Percentiles rank a stretch among this genome's conserved stretches.
These are phyloP conservation scores for Cyrtorhinus lividipennis DNA, from an alignment of 1,140 invertebrate species.

Conservation along the genomic window DNA sequence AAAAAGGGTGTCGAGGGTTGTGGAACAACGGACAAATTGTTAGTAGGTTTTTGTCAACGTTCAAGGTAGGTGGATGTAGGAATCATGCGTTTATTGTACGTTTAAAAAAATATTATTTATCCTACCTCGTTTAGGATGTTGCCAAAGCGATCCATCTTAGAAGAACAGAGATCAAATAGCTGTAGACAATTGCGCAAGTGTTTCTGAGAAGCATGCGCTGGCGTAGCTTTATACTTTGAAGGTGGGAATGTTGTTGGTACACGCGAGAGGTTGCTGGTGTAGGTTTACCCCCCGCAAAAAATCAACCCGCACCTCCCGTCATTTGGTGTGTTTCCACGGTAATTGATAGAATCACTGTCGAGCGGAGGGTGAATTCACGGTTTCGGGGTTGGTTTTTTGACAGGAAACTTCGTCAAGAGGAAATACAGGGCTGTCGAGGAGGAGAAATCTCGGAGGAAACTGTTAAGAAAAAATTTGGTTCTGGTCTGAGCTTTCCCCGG, in stretches of 20 bases:
- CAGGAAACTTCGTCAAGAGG: too few species aligned
- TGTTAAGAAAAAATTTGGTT: neutral
- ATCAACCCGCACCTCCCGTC: conserved; percentile 15
- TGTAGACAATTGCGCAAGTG: conserved; percentile 24
- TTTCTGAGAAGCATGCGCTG: conserved; percentile 23
- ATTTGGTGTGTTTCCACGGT: neutral
- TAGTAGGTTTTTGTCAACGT: too few species aligned
- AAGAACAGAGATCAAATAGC: conserved; percentile 24
- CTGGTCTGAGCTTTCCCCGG: too few species aligned
- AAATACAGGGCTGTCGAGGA: neutral
- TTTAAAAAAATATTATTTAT: conserved; percentile 19
- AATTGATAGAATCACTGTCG: conserved; percentile 1
- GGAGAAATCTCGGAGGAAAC: neutral
- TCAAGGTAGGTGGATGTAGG: too few species aligned
- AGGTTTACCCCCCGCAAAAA: conserved; percentile 22
- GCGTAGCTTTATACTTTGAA: conserved; percentile 22
- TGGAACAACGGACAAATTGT: too few species aligned
- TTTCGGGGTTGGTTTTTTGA: too few species aligned
- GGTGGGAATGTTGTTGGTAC: conserved; percentile 23
- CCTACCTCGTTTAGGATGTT: conserved; percentile 22
- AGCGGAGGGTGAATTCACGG: neutral
- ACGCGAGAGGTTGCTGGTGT: conserved; percentile 19
- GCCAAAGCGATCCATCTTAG: conserved; percentile 23
- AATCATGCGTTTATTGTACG: neutral
- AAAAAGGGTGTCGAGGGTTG: too few species aligned